Base-by-base conservation (phyloP, 2,888 invertebrate genomes). In the Chrysomela aeneicollis region DNA sequence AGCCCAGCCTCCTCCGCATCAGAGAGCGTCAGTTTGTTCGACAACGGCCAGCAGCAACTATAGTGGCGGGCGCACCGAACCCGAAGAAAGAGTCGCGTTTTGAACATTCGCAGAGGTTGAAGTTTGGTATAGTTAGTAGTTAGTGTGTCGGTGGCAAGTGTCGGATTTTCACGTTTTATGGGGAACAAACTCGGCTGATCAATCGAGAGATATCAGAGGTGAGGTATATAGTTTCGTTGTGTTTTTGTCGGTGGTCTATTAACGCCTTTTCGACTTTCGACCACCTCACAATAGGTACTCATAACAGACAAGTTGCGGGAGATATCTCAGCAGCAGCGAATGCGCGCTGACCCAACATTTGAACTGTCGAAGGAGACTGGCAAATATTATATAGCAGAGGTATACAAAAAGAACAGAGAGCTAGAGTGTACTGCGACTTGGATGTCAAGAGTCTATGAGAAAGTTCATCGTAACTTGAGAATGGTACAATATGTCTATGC, bases 391-490 rank as follows among this genome's bases (percentile, higher is more conserved):
- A n/a, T n/a, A n/a, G n/a, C n/a, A n/a, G n/a, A n/a, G n/a, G n/a
- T n/a, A n/a, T n/a, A n/a, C n/a, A n/a, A n/a, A n/a, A n/a, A n/a
- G n/a, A n/a, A n/a, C n/a, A n/a, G n/a, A n/a, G n/a, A n/a, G n/a
- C n/a, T 54, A 54, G 35, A 35, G 4, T 26, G 26, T 26, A 26
- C 26, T 6, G 35, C 12, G n/a, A n/a, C n/a, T 9, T 6, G 8
- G 55, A 55, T 55, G 57, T 46, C 57, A n/a, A 18, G 15, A 51
- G 53, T 60, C 37, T 53, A 26, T 60, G 53, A 30, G 60, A 60
- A 60, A 60, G 60, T 60, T 60, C 60, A 59, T 53, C 42, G 60
- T 60, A 53, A 60, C 60, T n/a, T 15, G 35, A 53, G 60, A 60
- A 46, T 53, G 53, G 53, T 53, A 46, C 52, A 60, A 60, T 60